Base-by-base conservation (phyloP, 2,888 invertebrate genomes). In the Trichopoda pennipes region DNA sequence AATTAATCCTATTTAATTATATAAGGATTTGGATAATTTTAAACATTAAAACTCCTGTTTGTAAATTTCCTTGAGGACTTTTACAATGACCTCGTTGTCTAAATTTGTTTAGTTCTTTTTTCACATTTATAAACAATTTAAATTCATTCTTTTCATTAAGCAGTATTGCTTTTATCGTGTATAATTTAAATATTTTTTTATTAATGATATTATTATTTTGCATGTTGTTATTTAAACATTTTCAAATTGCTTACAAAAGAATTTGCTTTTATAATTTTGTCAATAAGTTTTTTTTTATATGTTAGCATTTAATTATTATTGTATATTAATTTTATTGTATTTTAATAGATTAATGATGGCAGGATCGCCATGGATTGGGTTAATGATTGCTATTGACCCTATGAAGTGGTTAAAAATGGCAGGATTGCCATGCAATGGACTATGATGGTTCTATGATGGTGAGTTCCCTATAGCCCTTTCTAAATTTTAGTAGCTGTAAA, bases 101-200 rank as follows among this genome's bases (percentile, higher is more conserved):
- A 23, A 66, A 60, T 38, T 49, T 58, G 74, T 58, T 60, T 21
- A 53, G 64, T n/a, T n/a, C 44, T 66, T 17, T 73, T 60, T 47
- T 53, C 53, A 55, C 58, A 53, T 55, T 73, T 14, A 49, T 51
- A 49, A 51, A 64, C 51, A 47, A 21, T 53, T 49, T 56, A 60
- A 60, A 47, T 61, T 79, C 79, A 73, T 79, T 73, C n/a, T 78
- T 9, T 61, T 0, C 3, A 61, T 51, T 58, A 72, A 38, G 23
- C 66, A 72, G 72, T 73, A 19, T 79, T 70, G 21, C 4, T 49
- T 9, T 17, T 49, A 17, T 44, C 4, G 42, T 44, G n/a, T 6
- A 6, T 28, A 28, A 28, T 7, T 47, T 47, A 47, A 47, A 17
- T 47, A 7, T 47, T 21, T n/a, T 63, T 51, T 47, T 19, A 56